Evolutionary conservation across 23 tunicate species (phyloP).

Genomic region (Ciona savignyi): DNA sequence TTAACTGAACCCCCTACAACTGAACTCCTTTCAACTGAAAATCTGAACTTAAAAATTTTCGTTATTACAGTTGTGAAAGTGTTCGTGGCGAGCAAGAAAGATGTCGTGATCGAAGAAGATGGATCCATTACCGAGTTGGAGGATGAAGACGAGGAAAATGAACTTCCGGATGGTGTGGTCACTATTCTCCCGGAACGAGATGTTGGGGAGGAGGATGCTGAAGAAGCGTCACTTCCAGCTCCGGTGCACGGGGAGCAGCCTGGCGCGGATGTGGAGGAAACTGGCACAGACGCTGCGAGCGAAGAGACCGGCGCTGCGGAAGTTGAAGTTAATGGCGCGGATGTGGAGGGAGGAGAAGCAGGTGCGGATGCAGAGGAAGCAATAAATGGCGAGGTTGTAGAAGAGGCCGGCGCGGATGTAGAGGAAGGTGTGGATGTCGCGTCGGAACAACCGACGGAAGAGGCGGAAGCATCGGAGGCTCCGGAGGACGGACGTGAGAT

Average conservation of each 20-base stretch:
- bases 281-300: not conserved
- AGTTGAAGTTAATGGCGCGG: not conserved
- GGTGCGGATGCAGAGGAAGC: not conserved
- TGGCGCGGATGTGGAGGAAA: not conserved
- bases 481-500: not conserved
- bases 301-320: not conserved
- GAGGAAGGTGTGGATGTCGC: not conserved
- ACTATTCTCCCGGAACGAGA: not conserved
- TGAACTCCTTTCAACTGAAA: no score
- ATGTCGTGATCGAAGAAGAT: not conserved
- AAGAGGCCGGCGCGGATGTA: not conserved
- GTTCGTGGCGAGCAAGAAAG: not conserved
- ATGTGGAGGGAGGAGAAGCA: not conserved
- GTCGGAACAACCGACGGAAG: not conserved
- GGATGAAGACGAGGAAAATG: not conserved
- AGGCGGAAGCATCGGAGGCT: conserved; percentile 1
- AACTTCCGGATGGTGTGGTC: not conserved
- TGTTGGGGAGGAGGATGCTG: no score
- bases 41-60: no score
- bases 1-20: no score
- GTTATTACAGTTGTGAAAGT: not conserved
- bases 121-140: not conserved
- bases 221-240: not conserved
- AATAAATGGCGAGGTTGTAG: not conserved
- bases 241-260: not conserved